Conservation (phyloP, 2,113 vertebrate genomes). For the Emydocephalus ijimae region DNA sequence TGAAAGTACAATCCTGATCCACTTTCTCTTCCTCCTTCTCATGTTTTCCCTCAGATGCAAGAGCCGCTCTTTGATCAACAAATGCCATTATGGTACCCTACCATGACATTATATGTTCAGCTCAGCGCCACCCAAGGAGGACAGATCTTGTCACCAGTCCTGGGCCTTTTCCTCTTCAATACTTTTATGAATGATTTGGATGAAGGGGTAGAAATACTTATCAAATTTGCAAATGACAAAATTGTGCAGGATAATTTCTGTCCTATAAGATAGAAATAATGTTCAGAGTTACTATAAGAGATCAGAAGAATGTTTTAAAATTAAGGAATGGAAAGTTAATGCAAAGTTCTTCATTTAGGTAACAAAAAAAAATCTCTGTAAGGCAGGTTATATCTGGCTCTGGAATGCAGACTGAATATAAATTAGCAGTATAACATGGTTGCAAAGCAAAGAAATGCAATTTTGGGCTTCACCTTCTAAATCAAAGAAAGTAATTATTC, state of each 20-base stretch:
- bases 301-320: not conserved
- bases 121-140: no score
- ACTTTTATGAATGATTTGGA: not conserved
- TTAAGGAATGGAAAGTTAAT: not conserved
- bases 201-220: not conserved
- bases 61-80: no score
- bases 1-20: not conserved
- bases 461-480: not conserved
- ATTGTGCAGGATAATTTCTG: not conserved
- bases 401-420: not conserved
- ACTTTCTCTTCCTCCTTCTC: no score
- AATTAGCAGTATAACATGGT: not conserved
- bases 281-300: not conserved
- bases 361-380: not conserved
- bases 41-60: no score
- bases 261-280: not conserved
- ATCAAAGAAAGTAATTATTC: not conserved
- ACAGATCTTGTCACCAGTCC: not conserved
- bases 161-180: not conserved
- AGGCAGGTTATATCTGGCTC: not conserved
- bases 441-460: not conserved
- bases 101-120: no score
- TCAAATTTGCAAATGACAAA: not conserved
- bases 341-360: not conserved
- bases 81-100: no score